These are phyloP conservation scores for Platycnemis pennipes DNA, from an alignment of 2,888 invertebrate genomes.

Conservation along the genomic window DNA sequence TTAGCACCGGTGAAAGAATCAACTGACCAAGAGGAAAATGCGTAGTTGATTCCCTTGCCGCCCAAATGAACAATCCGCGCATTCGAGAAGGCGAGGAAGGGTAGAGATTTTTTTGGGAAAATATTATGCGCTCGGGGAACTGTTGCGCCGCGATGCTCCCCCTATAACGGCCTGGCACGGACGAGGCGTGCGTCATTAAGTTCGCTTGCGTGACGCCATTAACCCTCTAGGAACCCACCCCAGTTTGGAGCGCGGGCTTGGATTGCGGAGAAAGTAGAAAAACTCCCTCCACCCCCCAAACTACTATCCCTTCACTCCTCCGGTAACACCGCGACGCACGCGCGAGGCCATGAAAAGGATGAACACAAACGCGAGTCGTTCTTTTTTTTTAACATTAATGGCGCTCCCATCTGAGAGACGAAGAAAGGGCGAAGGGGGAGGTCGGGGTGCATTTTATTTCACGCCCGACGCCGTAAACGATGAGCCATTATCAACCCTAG, in stretches of 20 bases:
- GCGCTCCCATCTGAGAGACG: not conserved
- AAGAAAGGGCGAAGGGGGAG: not conserved
- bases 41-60: not conserved
- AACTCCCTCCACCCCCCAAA: not conserved
- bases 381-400: not conserved
- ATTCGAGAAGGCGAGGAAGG: not conserved
- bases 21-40: not conserved
- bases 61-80: not conserved
- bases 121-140: not conserved
- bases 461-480: not conserved
- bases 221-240: not conserved
- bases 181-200: not conserved
- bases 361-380: not conserved
- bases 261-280: not conserved
- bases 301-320: too few species aligned
- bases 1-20: not conserved
- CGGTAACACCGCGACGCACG: not conserved
- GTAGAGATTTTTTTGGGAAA: too few species aligned
- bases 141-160: not conserved
- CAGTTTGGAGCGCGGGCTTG: not conserved
- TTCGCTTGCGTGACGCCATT: constrained; percentile 25
- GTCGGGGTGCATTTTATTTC: not conserved
- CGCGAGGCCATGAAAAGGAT: not conserved
- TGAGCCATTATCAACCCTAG: not conserved
- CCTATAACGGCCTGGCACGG: not conserved